Evolutionary conservation across 2,888 invertebrate species (phyloP).

Genomic region (Andrena bucephala): DNA sequence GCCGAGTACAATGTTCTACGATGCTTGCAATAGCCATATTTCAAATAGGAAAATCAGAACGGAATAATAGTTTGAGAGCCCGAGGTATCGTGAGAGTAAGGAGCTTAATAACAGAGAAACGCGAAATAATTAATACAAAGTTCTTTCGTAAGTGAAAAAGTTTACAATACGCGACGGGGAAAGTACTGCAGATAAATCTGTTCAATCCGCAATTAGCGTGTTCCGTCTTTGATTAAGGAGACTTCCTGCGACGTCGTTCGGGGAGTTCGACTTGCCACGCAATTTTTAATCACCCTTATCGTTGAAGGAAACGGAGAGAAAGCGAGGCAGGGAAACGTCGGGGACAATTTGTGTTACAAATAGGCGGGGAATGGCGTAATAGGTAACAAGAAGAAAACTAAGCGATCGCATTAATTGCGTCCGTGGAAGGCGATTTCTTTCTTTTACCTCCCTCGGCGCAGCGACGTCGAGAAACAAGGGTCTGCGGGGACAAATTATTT

Average conservation of each 20-base stretch:
- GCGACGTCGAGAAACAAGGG: slow-evolving; percentile 24
- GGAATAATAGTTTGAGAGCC: too few species aligned
- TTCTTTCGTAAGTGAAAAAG: not conserved
- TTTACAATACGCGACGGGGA: slow-evolving; percentile 4
- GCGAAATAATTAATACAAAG: not conserved
- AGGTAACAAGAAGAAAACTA: slow-evolving; percentile 78
- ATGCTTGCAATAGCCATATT: too few species aligned
- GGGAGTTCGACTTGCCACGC: slow-evolving; percentile 55
- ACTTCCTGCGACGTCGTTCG: slow-evolving; percentile 41
- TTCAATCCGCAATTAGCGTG: slow-evolving; percentile 51
- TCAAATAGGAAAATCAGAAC: too few species aligned
- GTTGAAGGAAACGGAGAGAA: slow-evolving; percentile 23
- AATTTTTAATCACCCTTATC: slow-evolving; percentile 69
- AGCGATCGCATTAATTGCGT: slow-evolving; percentile 78
- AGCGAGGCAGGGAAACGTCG: slow-evolving; percentile 59
- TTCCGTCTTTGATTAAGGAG: slow-evolving; percentile 57
- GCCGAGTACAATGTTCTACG: too few species aligned
- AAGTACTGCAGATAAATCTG: slow-evolving; percentile 34
- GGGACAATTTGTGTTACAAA: slow-evolving; percentile 75
- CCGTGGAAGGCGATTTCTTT: slow-evolving; percentile 55
- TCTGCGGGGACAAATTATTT: slow-evolving; percentile 3
- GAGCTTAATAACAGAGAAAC: not conserved
- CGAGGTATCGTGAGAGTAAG: too few species aligned
- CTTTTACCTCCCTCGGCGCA: slow-evolving; percentile 14
- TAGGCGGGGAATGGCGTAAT: slow-evolving; percentile 69